Evolutionary conservation across 2,888 invertebrate genomes (phyloP).

Genomic region (Dendrolimus pini): DNA sequence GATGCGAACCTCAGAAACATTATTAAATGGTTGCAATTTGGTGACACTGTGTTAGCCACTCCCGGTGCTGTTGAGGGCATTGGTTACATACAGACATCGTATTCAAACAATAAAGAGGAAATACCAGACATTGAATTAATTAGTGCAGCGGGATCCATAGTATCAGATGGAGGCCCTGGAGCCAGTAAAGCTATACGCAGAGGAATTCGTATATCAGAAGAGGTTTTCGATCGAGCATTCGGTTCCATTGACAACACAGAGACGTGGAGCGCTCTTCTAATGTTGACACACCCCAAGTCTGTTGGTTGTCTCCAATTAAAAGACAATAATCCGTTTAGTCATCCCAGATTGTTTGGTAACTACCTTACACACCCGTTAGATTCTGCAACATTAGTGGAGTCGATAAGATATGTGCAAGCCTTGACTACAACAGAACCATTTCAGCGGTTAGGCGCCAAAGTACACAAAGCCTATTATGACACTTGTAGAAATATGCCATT

Average conservation of each 20-base stretch:
- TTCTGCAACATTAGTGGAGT: constrained; percentile 75
- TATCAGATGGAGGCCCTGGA: constrained; percentile 72
- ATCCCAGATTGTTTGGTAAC: constrained; percentile 87
- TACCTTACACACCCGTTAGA: constrained; percentile 82
- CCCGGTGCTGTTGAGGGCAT: constrained; percentile 82
- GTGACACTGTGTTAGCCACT: constrained; percentile 62
- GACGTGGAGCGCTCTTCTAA: constrained; percentile 79
- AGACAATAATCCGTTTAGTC: constrained; percentile 83
- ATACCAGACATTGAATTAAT: constrained; percentile 82
- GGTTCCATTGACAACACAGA: constrained; percentile 69
- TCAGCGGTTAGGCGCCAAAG: constrained; percentile 69
- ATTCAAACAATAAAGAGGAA: constrained; percentile 73
- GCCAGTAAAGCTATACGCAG: constrained; percentile 60
- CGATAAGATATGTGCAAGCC: constrained; percentile 78
- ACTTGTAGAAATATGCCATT: constrained; percentile 66
- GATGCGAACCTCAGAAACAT: constrained; percentile 21
- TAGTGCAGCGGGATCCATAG: constrained; percentile 78
- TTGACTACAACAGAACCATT: constrained; percentile 77
- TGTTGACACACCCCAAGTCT: constrained; percentile 85
- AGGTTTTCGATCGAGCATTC: constrained; percentile 74
- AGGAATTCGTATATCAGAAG: constrained; percentile 74
- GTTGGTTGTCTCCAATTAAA: constrained; percentile 81
- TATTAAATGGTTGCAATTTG: constrained; percentile 46
- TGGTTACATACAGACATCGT: constrained; percentile 78
- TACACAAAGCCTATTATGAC: constrained; percentile 69